Conservation (phyloP, 1,140 invertebrate genomes). For the Tetranychus cinnabarinus region DNA sequence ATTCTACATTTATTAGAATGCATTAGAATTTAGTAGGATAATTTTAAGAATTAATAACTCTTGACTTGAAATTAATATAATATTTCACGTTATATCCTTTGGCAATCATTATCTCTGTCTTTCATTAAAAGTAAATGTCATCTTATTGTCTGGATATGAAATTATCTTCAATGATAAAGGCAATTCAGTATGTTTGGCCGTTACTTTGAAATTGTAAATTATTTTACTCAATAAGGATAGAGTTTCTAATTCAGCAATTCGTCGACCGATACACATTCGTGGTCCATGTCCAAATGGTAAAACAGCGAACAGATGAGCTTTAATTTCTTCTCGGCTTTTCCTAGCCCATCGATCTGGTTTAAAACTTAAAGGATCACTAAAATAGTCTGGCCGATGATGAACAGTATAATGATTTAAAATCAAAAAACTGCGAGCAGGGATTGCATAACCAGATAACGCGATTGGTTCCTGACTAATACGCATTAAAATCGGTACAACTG, state of each 20-base stretch:
- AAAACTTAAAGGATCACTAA: conserved; percentile 40
- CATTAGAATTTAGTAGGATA: too few species aligned
- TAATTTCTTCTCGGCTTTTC: not conserved
- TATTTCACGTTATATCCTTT: too few species aligned
- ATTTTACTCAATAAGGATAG: conserved; percentile 30
- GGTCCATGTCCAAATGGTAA: conserved; percentile 56
- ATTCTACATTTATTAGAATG: too few species aligned
- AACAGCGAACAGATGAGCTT: conserved; percentile 36
- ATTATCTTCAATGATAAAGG: conserved; percentile 17
- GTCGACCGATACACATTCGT: conserved; percentile 50
- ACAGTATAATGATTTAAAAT: conserved; percentile 25
- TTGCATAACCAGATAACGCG: conserved; percentile 13
- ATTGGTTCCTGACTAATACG: conserved; percentile 14
- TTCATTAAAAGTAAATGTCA: conserved; percentile 18
- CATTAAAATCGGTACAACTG: not conserved
- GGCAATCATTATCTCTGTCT: not conserved
- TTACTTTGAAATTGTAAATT: conserved; percentile 16
- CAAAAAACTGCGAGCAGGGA: conserved; percentile 22
- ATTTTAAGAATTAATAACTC: too few species aligned
- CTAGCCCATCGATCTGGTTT: conserved; percentile 45
- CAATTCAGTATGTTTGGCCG: conserved; percentile 15
- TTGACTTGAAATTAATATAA: too few species aligned
- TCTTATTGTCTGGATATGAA: conserved; percentile 18
- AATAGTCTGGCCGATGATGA: conserved; percentile 37
- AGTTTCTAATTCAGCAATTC: conserved; percentile 60